These are phyloP conservation scores for Aleadryas rufinucha DNA, from an alignment of 2,113 vertebrate genomes.

Conservation along the genomic window DNA sequence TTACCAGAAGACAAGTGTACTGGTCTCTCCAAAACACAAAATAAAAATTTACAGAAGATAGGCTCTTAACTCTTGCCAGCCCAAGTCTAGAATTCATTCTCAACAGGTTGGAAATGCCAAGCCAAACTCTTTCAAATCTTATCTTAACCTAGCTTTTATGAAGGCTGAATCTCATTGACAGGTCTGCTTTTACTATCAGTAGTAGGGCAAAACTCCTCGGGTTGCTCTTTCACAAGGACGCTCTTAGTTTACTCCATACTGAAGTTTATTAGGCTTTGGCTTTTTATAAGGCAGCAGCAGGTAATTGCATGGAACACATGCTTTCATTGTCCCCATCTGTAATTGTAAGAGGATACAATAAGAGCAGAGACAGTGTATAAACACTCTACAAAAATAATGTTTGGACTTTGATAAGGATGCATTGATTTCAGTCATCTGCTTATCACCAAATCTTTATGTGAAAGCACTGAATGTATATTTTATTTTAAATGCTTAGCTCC, in stretches of 20 bases:
- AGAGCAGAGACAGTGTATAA: neutral
- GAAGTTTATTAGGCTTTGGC: neutral
- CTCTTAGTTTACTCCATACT: neutral
- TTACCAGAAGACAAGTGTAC: neutral
- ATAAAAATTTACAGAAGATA: neutral
- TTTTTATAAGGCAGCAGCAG: neutral
- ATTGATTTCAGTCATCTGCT: neutral
- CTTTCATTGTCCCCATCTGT: neutral
- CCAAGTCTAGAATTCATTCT: neutral
- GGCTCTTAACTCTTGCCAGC: neutral
- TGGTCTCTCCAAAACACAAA: neutral
- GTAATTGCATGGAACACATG: neutral
- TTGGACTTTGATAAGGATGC: neutral
- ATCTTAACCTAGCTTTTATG: neutral
- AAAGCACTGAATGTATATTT: neutral
- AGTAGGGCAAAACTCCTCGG: neutral
- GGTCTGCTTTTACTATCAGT: neutral
- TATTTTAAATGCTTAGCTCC: neutral
- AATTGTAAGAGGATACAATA: neutral
- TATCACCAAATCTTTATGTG: neutral
- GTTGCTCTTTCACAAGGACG: neutral
- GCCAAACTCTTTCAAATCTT: neutral
- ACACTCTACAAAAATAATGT: neutral
- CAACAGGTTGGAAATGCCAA: neutral
- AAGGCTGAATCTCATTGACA: neutral